Base-by-base conservation (phyloP, 2,113 vertebrate genomes). In the Pseudopodoces humilis region DNA sequence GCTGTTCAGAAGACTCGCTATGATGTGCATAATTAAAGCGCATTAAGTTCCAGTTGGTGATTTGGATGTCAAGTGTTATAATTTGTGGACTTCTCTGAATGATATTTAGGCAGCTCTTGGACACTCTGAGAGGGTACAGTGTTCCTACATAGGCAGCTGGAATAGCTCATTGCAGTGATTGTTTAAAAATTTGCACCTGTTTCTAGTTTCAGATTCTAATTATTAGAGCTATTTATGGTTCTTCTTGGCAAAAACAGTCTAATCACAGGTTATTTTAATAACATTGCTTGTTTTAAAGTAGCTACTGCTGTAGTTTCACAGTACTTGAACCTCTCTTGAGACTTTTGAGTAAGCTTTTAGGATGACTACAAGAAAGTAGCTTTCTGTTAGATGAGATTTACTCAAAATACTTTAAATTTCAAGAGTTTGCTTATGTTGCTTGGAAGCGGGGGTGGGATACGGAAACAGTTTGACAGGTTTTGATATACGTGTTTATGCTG, bases 131-230 rank as follows among this genome's bases (percentile, higher is more conserved):
- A 39, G 7, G 0, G 0, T 31, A 4, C 2, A 18, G 9, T 33
- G n/a, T 69, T 88, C 67, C 43, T 74, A 25, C 58, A 30, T 10
- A 65, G 76, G 37, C 82, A 95, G 71, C 90, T 93, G 67, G 75
- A 93, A 17, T 18, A 50, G 46, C 62, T 78, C 75, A 63, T 64
- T 70, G 33, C 31, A 82, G 37, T 60, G 46, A 37, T 60, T 88
- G 56, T 78, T 95, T 49, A 53, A 85, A 89, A 88, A 56, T 41
- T 85, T 83, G 75, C 68, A 77, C 63, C 82, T 94, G 63, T 80
- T 83, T 93, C 43, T 74, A 43, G 49, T 79, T 88, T 88, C 67
- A 79, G 16, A 59, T 83, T 65, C 58, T 82, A 62, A 67, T 88
- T 83, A 63, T 90, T 72, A 30, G 23, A 11, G 88, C 83, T 93